Percentiles rank a stretch among this genome's conserved stretches.
phyloP scores from a whole-genome alignment of 1,140 invertebrate genomes.

The Penaeus indicus region DNA sequence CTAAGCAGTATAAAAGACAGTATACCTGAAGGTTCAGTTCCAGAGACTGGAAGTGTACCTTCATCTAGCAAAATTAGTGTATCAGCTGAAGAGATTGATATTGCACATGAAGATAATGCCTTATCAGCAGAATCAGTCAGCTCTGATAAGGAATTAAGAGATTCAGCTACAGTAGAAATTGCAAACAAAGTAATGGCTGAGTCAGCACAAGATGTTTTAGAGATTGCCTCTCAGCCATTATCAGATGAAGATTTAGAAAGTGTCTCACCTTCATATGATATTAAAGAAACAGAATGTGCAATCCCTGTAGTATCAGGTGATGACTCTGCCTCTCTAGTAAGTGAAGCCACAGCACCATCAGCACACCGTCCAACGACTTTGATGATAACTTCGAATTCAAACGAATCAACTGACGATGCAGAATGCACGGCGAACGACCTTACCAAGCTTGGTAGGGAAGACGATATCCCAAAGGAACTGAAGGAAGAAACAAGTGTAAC shows the following conservation, averaged over 20 bases:
- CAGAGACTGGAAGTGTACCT: no score
- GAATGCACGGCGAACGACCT: slow-evolving; percentile 61
- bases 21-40: no score
- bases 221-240: not conserved
- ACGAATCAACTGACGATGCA: slow-evolving; percentile 63
- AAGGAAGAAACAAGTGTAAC: slow-evolving; percentile 46
- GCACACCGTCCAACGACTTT: slow-evolving; percentile 65
- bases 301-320: slow-evolving; percentile 35
- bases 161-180: no score
- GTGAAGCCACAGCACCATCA: slow-evolving; percentile 51
- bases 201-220: not conserved
- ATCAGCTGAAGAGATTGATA: no score
- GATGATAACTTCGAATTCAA: slow-evolving; percentile 64
- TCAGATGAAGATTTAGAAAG: slow-evolving; percentile 11
- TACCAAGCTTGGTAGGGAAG: slow-evolving; percentile 52
- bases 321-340: slow-evolving; percentile 11
- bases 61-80: no score
- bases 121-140: no score
- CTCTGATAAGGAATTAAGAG: no score
- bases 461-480: slow-evolving; percentile 45
- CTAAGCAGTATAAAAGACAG: no score
- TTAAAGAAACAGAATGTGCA: slow-evolving; percentile 8
- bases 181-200: not conserved
- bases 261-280: not conserved
- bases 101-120: no score